Evolutionary conservation across 1,140 invertebrate species (phyloP), one percentile per base, ranked within the genome.

Genomic region (Agrypnia vestita): DNA sequence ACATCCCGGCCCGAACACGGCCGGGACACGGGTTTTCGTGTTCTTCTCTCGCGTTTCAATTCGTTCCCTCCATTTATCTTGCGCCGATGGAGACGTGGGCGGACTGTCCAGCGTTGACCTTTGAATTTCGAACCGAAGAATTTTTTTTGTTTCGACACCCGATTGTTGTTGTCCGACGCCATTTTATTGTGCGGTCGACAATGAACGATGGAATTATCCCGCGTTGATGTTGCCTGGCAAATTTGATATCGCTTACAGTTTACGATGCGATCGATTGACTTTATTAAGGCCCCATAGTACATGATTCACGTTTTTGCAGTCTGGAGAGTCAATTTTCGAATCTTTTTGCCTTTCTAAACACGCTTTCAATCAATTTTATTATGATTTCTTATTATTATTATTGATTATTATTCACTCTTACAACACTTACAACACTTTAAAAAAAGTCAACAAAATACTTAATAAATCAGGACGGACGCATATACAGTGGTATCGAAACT

Each of bases 101-200:
- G 61, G 61, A 35, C 25, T 64, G 61, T 64, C 61, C 61, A 44
- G 61, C 35, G 61, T n/a, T 44, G 61, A 64, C 61, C 61, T 64
- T 64, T 64, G 61, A 64, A 64, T 64, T 64, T 64, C 61, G 61
- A 64, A 64, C 61, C 61, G 19, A 64, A 43, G 11, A n/a, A 7
- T 64, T 19, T 44, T 64, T 64, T 64, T 64, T 64, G 61, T 64
- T 64, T 64, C 61, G 25, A 64, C 19, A 64, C 61, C 12, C 61
- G 13, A 64, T 35, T 64, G 61, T 35, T 64, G 25, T 43, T 25
- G n/a, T 15, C 49, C 49, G 49, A 12, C 49, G 49, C 49, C 35
- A 43, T 64, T 64, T 64, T 64, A 64, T 64, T 64, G 10, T 43
- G 61, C 61, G 19, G 61, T 64, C 61, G 19, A 35, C 61, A 35